Percentiles rank a stretch among this genome's conserved stretches.
Evolutionary conservation across 2,797 vertebrate species (phyloP).

Genomic region (Echeneis naucrates): DNA sequence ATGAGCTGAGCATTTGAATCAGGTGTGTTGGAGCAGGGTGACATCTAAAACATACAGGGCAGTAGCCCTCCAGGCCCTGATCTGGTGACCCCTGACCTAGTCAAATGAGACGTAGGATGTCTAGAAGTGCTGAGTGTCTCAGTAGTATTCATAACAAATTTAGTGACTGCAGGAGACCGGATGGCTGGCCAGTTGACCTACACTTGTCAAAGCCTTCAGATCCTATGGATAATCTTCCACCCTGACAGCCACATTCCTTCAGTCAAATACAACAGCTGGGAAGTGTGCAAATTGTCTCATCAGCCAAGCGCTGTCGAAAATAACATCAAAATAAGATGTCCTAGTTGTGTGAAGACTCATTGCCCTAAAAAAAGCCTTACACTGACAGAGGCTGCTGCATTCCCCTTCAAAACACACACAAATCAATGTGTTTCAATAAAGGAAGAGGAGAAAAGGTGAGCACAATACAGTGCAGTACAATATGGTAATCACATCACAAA

Average conservation of each 20-base stretch:
- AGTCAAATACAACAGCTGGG: conserved; percentile 74
- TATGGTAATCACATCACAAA: not conserved
- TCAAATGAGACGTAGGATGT: conserved; percentile 12
- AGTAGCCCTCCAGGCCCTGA: no score
- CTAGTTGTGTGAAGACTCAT: conserved; percentile 37
- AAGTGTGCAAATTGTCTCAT: conserved; percentile 69
- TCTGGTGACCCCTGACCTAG: no score
- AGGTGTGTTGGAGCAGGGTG: no score
- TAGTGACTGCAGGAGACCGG: conserved; percentile 44
- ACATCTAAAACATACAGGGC: no score
- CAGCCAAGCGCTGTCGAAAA: conserved; percentile 51
- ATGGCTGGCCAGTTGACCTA: conserved; percentile 70
- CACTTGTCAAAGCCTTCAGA: conserved; percentile 70
- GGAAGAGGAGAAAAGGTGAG: accelerated
- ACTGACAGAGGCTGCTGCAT: conserved; percentile 14
- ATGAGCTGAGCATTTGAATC: no score
- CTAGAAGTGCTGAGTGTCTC: conserved; percentile 59
- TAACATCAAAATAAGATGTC: conserved; percentile 57
- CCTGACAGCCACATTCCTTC: conserved; percentile 75
- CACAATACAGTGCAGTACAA: not conserved
- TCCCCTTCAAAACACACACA: conserved; percentile 36
- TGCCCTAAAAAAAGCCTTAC: conserved; percentile 47
- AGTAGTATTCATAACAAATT: conserved; percentile 64
- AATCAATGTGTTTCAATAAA: not conserved
- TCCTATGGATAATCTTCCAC: conserved; percentile 56